A percentile compares a stretch with the other conserved stretches of the same genome.
phyloP scores from a whole-genome alignment of 2,797 vertebrate genomes.

The Psittacula echo region DNA sequence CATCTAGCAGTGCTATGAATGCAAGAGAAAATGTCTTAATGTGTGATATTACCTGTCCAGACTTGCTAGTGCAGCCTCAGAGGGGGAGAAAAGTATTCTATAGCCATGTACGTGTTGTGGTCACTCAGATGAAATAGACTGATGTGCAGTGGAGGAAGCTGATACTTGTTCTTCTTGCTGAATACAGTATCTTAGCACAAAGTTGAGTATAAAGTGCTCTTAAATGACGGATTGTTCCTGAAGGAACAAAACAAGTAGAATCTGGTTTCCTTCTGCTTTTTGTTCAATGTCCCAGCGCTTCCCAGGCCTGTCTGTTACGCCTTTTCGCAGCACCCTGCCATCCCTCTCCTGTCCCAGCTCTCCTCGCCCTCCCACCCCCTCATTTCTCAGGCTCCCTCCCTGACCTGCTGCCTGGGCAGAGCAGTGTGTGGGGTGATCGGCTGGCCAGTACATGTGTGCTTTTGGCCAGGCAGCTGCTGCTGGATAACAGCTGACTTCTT shows the following conservation, averaged over 20 bases:
- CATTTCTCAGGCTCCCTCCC: slow-evolving; percentile 63
- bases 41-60: neutral
- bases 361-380: slow-evolving; percentile 59
- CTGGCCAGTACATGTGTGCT: slow-evolving; percentile 21
- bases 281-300: neutral
- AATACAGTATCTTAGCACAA: neutral
- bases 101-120: neutral
- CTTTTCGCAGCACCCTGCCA: neutral
- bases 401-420: slow-evolving; percentile 59
- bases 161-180: neutral
- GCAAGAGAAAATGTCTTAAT: neutral
- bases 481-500: slow-evolving; percentile 52
- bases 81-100: neutral
- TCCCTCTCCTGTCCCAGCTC: neutral
- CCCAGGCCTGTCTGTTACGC: neutral
- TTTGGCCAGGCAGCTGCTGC: slow-evolving; percentile 59
- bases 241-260: slow-evolving; percentile 28
- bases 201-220: neutral
- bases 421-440: neutral
- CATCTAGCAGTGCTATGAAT: neutral
- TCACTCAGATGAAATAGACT: neutral
- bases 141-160: neutral
- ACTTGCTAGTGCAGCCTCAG: neutral
- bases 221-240: slow-evolving; percentile 11
- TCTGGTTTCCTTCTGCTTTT: slow-evolving; percentile 30